Evolutionary conservation across 92 coral and sea anemone genomes (phyloP), one percentile per base, ranked within the genome.

Genomic region (Epizoanthus ramosus): DNA sequence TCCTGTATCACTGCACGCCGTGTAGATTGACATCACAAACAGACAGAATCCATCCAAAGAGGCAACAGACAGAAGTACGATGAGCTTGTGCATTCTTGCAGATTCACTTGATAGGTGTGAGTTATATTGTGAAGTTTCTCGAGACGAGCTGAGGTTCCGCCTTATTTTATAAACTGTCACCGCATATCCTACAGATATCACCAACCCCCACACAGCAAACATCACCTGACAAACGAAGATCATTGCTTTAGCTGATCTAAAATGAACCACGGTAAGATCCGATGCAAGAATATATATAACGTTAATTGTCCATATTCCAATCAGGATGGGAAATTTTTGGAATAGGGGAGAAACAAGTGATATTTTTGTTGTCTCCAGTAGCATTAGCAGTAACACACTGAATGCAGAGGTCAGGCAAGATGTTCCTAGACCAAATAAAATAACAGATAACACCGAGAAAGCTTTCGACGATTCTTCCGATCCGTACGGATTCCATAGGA

Each of bases 161-260:
- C 89, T 63, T 45, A 92, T 68, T 79, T 87, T 88, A 53, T 18
- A 53, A 3, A 67, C 81, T 8, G 91, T 80, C 8, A 72, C 52
- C 3, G 71, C 68, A 57, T 84, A 92, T 12, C 97, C 97, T 3
- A 83, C 0, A 18, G 92, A 87, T 18, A 90, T 66, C 4, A 90
- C 31, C 25, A 92, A 14, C 39, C 97, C 96, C 97, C 97, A 92
- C 45, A 73, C 57, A 28, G 97, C 93, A 53, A 90, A 92, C 1
- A 80, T 58, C 12, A 85, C 70, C 69, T 92, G 97, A 70, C 97
- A 92, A 54, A 88, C 63, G 2, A 86, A 31, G 14, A 92, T 76
- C 92, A 90, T 63, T 7, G 88, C 74, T 57, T 85, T 85, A 4
- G 92, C 90, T 25, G 73, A 54, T 15, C 66, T 71, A 59, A 33